phyloP scores from a whole-genome alignment of 2,113 vertebrate species.

The Lanius ludovicianus region DNA sequence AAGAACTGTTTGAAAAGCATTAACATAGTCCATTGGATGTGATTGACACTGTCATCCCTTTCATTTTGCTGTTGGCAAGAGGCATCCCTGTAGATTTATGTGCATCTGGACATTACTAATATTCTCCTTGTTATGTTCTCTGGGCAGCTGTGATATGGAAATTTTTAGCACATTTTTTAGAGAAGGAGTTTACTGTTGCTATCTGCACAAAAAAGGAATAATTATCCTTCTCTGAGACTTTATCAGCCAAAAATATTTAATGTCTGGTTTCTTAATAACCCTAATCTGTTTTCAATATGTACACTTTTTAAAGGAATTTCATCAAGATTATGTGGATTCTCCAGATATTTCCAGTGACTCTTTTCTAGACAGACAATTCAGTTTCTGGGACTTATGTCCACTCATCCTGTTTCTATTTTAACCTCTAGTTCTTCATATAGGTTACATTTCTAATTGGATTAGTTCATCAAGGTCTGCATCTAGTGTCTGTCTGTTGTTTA shows the following conservation, averaged over 20 bases:
- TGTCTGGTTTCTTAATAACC: slow-evolving; percentile 1
- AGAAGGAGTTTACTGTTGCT: slow-evolving; percentile 40
- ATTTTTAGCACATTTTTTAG: slow-evolving; percentile 60
- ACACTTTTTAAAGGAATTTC: background rate
- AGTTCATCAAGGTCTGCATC: background rate
- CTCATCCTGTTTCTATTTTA: slow-evolving; percentile 2
- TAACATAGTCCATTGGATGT: slow-evolving; percentile 81
- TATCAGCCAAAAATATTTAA: slow-evolving; percentile 59
- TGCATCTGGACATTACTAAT: slow-evolving; percentile 83
- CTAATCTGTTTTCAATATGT: background rate
- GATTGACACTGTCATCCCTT: slow-evolving; percentile 83
- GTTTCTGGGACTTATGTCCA: background rate
- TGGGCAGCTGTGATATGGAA: slow-evolving; percentile 80
- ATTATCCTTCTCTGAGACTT: slow-evolving; percentile 31
- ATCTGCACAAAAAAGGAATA: slow-evolving; percentile 24
- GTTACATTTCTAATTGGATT: slow-evolving; percentile 52
- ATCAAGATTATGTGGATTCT: background rate
- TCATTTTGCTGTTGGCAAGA: slow-evolving; percentile 80
- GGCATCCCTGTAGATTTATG: slow-evolving; percentile 77
- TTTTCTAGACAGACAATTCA: background rate
- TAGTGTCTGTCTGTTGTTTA: slow-evolving; percentile 2
- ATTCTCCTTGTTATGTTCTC: slow-evolving; percentile 77
- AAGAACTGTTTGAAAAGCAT: slow-evolving; percentile 85
- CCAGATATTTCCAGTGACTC: background rate
- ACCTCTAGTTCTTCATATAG: slow-evolving; percentile 3